A percentile compares a stretch with the other conserved stretches of the same genome.
Evolutionary conservation across 2,113 vertebrate genomes (phyloP).

Genomic region (Osmerus eperlanus): DNA sequence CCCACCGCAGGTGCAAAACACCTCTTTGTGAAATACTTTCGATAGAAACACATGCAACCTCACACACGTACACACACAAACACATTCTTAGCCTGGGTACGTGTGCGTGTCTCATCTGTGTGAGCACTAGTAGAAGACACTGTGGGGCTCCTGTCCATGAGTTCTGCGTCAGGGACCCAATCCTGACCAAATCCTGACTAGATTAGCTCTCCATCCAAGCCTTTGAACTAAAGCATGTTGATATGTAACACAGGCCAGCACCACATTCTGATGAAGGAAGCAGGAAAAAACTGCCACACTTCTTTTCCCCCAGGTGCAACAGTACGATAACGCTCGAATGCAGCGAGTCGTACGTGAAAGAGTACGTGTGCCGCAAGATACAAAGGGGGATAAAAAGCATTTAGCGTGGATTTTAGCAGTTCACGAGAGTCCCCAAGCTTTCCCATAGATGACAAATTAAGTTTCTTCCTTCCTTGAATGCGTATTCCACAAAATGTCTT

Average conservation of each 20-base stretch:
- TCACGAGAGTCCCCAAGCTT: too few relatives aligned
- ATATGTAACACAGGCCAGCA: not conserved
- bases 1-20: not conserved
- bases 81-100: not conserved
- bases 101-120: not conserved
- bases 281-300: not conserved
- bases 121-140: not conserved
- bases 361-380: too few relatives aligned
- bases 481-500: too few relatives aligned
- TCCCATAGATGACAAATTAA: too few relatives aligned
- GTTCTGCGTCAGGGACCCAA: too few relatives aligned
- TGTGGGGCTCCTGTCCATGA: not conserved
- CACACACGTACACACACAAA: not conserved
- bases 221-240: conserved; percentile 12
- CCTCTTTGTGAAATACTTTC: too few relatives aligned
- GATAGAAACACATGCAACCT: not conserved
- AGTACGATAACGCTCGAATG: not conserved
- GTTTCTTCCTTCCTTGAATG: too few relatives aligned
- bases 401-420: too few relatives aligned
- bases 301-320: not conserved
- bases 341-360: not conserved
- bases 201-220: conserved; percentile 4
- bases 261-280: not conserved
- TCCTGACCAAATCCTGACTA: not conserved
- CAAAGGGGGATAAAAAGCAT: too few relatives aligned